phyloP scores from a whole-genome alignment of 2,113 vertebrate species.

The Anser cygnoides region DNA sequence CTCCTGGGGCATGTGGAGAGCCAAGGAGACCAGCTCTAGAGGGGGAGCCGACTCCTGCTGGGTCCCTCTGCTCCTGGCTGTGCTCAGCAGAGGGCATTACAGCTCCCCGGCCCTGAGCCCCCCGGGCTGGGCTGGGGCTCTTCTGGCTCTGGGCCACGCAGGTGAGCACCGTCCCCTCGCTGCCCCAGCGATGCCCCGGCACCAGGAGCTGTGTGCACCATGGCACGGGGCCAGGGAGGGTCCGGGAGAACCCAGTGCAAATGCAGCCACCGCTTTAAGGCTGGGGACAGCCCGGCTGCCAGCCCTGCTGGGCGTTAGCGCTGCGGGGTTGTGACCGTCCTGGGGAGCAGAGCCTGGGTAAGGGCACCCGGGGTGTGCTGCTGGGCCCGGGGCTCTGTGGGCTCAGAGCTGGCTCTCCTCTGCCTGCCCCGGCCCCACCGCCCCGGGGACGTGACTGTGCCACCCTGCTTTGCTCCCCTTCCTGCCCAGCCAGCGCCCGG shows the following conservation, averaged over 20 bases:
- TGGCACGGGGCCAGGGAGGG: not conserved
- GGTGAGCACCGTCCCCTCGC: not conserved
- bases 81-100: no score
- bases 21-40: rapidly evolving
- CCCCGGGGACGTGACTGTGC: not conserved
- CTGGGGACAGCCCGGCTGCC: rapidly evolving
- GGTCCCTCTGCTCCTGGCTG: not conserved
- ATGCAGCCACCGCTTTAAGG: not conserved
- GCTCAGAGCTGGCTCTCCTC: rapidly evolving
- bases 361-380: rapidly evolving
- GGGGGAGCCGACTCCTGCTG: not conserved
- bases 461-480: not conserved
- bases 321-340: rapidly evolving
- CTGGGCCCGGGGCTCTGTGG: not conserved
- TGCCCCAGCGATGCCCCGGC: not conserved
- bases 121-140: not conserved
- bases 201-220: rapidly evolving
- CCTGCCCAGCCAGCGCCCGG: rapidly evolving
- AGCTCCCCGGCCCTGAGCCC: not conserved
- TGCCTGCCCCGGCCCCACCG: not conserved
- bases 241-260: not conserved
- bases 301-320: no score
- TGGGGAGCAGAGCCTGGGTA: not conserved
- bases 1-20: not conserved
- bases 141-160: not conserved